Conservation (phyloP, 64 coral and sea anemone species). For the Stichodactyla mertensii region DNA sequence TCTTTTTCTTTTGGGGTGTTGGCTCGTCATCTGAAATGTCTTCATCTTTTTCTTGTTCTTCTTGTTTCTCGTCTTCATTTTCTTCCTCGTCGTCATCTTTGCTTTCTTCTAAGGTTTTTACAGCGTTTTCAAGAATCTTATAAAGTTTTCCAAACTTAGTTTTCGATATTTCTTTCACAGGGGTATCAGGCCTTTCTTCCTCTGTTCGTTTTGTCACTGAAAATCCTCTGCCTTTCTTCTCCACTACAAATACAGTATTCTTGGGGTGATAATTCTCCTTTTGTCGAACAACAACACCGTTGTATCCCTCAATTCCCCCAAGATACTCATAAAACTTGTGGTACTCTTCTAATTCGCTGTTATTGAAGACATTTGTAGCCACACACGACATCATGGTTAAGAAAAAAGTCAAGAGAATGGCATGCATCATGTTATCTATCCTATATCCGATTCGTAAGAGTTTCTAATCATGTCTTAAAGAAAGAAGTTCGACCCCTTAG, state of each 20-base stretch:
- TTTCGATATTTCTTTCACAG: conserved; percentile 46
- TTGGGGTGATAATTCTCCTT: not conserved
- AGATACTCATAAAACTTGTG: conserved; percentile 42
- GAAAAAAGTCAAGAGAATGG: not conserved
- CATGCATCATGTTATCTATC: not conserved
- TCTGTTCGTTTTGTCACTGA: conserved; percentile 68
- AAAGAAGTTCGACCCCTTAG: not conserved
- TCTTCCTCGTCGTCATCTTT: conserved; percentile 7
- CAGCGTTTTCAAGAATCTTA: conserved; percentile 53
- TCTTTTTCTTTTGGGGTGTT: conserved; percentile 8
- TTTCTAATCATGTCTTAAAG: not conserved
- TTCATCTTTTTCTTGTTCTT: not conserved
- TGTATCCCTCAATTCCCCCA: conserved; percentile 24
- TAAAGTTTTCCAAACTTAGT: conserved; percentile 45
- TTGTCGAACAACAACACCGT: conserved; percentile 54
- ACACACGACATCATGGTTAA: not conserved
- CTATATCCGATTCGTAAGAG: not conserved
- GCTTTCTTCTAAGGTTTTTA: conserved; percentile 26
- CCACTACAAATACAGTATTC: conserved; percentile 36
- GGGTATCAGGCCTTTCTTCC: conserved; percentile 46
- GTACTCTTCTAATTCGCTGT: not conserved
- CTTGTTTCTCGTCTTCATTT: conserved; percentile 8
- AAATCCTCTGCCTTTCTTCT: conserved; percentile 69
- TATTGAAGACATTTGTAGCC: not conserved
- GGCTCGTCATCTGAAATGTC: not conserved